phyloP scores from a whole-genome alignment of 2,113 vertebrate genomes.

The Tringa solitaria region DNA sequence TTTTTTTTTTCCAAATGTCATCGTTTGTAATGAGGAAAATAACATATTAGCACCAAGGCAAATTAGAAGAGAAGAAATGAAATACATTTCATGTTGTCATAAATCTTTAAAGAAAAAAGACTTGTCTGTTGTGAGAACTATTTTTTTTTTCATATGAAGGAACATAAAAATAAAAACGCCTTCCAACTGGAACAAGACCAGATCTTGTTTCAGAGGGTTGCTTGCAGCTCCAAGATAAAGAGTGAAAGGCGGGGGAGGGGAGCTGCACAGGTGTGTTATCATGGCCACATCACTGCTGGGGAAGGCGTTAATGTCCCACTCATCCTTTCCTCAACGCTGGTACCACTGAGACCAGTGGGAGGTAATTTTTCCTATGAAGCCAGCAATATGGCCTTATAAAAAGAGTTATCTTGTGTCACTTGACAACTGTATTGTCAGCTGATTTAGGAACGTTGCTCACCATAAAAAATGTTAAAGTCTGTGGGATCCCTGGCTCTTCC shows the following conservation, averaged over 20 bases:
- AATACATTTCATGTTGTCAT: neutral
- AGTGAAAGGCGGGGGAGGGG: neutral
- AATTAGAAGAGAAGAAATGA: neutral
- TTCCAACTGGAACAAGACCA: neutral
- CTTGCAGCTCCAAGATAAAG: neutral
- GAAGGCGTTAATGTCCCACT: neutral
- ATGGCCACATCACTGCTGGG: neutral
- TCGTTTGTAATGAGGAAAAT: conserved; percentile 2
- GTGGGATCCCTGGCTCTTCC: neutral
- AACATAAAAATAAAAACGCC: neutral
- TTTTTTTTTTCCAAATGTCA: neutral
- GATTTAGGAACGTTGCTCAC: neutral
- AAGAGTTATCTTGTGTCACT: neutral
- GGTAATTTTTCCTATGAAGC: neutral
- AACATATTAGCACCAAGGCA: neutral
- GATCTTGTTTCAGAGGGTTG: neutral
- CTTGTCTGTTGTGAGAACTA: neutral
- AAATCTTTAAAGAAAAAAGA: neutral
- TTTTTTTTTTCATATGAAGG: neutral
- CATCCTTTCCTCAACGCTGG: neutral
- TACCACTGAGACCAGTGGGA: neutral
- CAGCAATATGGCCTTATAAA: neutral
- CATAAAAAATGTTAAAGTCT: neutral
- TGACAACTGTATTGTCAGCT: neutral
- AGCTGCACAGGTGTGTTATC: neutral